phyloP scores from a whole-genome alignment of 2,797 vertebrate species.

The Sphenopsis melanotis region DNA sequence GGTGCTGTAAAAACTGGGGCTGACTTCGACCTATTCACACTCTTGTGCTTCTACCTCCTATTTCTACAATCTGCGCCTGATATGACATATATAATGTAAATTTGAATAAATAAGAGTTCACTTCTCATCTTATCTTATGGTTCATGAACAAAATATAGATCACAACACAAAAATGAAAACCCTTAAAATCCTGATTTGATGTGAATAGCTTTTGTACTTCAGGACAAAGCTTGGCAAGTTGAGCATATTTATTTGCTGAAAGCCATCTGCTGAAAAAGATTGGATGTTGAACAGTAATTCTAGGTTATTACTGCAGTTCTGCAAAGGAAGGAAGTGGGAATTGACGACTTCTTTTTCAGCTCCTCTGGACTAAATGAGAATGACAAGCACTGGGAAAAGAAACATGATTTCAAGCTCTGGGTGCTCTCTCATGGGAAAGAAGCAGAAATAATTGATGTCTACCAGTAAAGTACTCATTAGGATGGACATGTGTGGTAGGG shows the following conservation, averaged over 20 bases:
- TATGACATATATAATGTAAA: not conserved
- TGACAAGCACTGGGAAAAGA: conserved; percentile 7
- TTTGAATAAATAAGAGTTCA: not conserved
- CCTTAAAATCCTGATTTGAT: not conserved
- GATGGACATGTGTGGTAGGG: not conserved
- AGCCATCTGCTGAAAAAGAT: conserved; percentile 25
- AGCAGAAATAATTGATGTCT: conserved; percentile 17
- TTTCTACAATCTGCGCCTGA: not conserved
- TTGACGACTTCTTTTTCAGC: conserved; percentile 23
- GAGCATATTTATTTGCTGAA: conserved; percentile 15
- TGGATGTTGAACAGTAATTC: conserved; percentile 21
- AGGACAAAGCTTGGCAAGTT: not conserved
- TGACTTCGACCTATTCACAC: not conserved
- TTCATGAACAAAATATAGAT: not conserved
- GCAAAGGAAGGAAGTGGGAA: conserved; percentile 12
- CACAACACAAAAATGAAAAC: not conserved
- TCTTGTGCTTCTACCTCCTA: not conserved
- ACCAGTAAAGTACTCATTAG: not conserved
- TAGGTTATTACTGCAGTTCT: conserved; percentile 36
- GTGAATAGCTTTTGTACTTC: not conserved
- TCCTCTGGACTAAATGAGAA: conserved; percentile 7
- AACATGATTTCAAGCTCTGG: not conserved
- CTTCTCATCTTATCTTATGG: not conserved
- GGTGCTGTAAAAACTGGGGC: not conserved
- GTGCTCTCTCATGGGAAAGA: not conserved